Percentiles rank a stretch among this genome's conserved stretches.
phyloP scores from a whole-genome alignment of 1,140 invertebrate species.

The Mamestra configurata region DNA sequence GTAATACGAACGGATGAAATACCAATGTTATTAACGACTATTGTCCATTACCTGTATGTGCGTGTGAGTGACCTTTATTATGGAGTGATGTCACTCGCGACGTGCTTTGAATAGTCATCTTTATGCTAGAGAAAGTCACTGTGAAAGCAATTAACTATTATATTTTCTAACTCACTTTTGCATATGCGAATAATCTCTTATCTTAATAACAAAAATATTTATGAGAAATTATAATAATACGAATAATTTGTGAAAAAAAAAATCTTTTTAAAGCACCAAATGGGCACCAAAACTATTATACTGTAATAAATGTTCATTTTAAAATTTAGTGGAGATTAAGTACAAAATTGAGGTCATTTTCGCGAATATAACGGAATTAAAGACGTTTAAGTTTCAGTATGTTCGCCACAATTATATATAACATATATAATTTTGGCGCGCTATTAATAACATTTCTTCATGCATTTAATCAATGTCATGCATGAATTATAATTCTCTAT shows the following conservation, averaged over 20 bases:
- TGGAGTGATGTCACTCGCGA: conserved; percentile 28
- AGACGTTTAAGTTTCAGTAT: not conserved
- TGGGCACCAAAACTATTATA: conserved; percentile 14
- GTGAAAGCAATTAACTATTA: conserved; percentile 39
- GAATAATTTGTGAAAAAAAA: conserved; percentile 19
- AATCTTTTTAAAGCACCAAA: conserved; percentile 41
- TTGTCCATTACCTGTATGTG: not conserved
- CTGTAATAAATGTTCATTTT: conserved; percentile 31
- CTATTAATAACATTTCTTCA: no score
- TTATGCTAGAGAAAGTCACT: conserved; percentile 35
- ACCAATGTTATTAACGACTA: not conserved
- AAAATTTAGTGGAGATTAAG: conserved; percentile 45
- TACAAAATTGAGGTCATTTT: conserved; percentile 29
- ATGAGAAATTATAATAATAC: conserved; percentile 18
- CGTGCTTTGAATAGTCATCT: conserved; percentile 11
- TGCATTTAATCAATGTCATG: no score
- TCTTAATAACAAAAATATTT: conserved; percentile 3
- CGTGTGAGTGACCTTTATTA: conserved; percentile 36
- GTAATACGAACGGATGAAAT: not conserved
- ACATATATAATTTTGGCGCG: no score
- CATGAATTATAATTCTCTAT: no score
- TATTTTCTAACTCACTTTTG: conserved; percentile 24
- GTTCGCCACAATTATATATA: not conserved
- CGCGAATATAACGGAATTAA: not conserved
- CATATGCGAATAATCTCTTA: conserved; percentile 22